Percentiles rank a stretch among this genome's conserved stretches.
Evolutionary conservation across 2,888 invertebrate genomes (phyloP).

Genomic region (Leucozona laternaria): DNA sequence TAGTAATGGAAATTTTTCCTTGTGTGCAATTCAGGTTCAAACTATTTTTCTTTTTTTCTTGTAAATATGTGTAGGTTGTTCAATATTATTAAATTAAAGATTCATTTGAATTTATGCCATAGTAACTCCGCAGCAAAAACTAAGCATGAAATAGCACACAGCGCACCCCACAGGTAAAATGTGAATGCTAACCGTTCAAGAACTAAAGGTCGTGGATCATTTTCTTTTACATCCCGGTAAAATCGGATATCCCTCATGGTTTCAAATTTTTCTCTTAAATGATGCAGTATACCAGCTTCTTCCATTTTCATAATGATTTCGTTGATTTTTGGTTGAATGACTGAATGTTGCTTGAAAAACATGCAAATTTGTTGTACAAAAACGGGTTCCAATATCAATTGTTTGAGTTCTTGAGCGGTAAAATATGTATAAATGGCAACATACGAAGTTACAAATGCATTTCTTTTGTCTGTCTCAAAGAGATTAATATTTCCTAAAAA

Average conservation of each 20-base stretch:
- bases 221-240: no score
- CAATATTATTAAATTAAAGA: no score
- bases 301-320: background rate
- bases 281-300: slow-evolving; percentile 3
- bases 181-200: background rate
- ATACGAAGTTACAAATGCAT: background rate
- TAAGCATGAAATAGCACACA: background rate
- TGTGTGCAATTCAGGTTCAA: no score
- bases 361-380: background rate
- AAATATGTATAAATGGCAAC: background rate
- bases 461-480: background rate
- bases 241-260: background rate
- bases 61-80: no score
- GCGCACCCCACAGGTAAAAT: background rate
- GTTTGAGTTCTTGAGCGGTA: background rate
- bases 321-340: background rate
- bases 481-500: background rate
- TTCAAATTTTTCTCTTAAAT: background rate
- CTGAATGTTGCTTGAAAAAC: slow-evolving; percentile 2
- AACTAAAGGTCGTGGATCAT: background rate
- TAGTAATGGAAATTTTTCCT: no score
- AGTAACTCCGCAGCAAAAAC: background rate
- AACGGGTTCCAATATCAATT: background rate
- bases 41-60: no score
- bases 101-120: background rate